These are phyloP conservation scores for Jacana jacana DNA, from an alignment of 2,113 vertebrate species.

Conservation along the genomic window DNA sequence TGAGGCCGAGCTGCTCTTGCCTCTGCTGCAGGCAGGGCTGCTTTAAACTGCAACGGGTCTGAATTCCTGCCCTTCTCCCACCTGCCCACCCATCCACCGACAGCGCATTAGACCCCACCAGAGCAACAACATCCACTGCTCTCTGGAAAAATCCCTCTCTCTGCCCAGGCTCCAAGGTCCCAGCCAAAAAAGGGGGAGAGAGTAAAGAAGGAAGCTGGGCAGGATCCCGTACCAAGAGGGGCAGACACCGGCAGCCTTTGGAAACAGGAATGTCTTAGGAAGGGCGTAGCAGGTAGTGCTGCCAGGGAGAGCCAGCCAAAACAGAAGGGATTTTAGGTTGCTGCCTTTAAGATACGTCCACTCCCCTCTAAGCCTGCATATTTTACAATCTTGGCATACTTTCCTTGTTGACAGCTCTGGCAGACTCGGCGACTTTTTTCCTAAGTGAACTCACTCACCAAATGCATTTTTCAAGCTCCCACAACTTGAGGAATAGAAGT, in stretches of 20 bases:
- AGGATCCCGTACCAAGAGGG: background rate
- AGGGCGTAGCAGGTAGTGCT: background rate
- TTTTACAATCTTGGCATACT: conserved; percentile 47
- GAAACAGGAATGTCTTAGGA: background rate
- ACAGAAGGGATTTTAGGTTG: background rate
- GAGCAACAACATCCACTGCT: background rate
- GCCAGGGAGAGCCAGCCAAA: background rate
- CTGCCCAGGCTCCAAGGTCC: rapidly evolving
- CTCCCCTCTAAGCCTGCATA: conserved; percentile 35
- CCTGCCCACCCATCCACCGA: background rate
- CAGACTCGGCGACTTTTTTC: background rate
- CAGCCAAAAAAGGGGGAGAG: background rate
- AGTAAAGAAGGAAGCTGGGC: background rate
- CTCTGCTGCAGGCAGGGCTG: background rate
- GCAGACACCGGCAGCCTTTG: background rate
- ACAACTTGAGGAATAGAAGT: background rate
- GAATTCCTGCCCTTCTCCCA: background rate
- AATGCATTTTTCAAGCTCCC: conserved; percentile 16
- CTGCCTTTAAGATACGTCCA: conserved; percentile 30
- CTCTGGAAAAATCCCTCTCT: background rate
- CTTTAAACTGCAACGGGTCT: rapidly evolving
- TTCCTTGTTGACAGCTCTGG: conserved; percentile 25
- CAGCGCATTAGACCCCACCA: rapidly evolving
- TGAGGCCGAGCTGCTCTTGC: background rate
- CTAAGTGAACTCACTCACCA: background rate